A percentile compares a stretch with the other conserved stretches of the same genome.
Conservation (phyloP, 2,888 invertebrate species). For the Epinotia bilunana region DNA sequence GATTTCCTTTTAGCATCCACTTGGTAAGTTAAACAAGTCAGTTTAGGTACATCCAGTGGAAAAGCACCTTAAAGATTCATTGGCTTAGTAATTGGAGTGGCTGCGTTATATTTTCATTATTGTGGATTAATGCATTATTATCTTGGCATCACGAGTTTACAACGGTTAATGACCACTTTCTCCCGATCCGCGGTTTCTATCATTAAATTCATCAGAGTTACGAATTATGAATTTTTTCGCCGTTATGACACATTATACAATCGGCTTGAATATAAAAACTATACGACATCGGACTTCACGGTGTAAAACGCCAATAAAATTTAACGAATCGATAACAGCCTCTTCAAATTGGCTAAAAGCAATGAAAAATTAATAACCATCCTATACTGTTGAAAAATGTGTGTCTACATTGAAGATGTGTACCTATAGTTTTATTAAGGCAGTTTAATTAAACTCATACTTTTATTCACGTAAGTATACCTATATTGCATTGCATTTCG, state of each 20-base stretch:
- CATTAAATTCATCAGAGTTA: conserved; percentile 49
- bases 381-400: not conserved
- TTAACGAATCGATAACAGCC: conserved; percentile 25
- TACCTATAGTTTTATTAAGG: not conserved
- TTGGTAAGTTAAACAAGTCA: not conserved
- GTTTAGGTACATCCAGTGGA: not conserved
- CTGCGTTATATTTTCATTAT: not conserved
- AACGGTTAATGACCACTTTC: conserved; percentile 40
- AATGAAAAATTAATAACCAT: not conserved
- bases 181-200: conserved; percentile 48
- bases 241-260: conserved; percentile 38
- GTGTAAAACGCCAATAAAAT: conserved; percentile 9
- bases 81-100: not conserved
- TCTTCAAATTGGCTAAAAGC: conserved; percentile 4
- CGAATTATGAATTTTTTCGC: conserved; percentile 46
- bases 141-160: conserved; percentile 14
- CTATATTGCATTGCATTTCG: no score
- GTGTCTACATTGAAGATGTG: not conserved
- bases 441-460: not conserved
- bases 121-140: conserved; percentile 14
- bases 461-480: not conserved
- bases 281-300: not conserved
- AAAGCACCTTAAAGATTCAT: not conserved
- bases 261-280: conserved; percentile 4
- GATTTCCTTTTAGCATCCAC: not conserved